phyloP scores from a whole-genome alignment of 1,140 invertebrate species.

The fruit fly (Drosophila melanogaster) region DNA sequence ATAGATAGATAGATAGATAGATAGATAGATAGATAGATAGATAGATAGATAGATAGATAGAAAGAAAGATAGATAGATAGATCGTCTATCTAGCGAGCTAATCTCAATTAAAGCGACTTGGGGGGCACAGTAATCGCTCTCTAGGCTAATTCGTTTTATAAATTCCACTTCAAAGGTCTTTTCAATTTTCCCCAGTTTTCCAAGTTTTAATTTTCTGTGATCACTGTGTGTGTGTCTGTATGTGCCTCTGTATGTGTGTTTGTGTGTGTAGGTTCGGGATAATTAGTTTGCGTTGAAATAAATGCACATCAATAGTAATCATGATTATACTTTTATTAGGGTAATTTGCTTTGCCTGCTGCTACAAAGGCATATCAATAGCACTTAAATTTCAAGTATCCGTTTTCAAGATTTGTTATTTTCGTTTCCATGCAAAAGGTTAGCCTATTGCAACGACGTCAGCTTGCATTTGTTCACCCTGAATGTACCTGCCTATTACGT shows the following conservation, averaged over 20 bases:
- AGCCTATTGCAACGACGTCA: background rate
- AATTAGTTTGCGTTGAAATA: too few relatives aligned
- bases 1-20: too few relatives aligned
- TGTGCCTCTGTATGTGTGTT: too few relatives aligned
- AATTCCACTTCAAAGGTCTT: conserved; percentile 5
- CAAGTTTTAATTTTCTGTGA: too few relatives aligned
- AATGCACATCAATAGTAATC: background rate
- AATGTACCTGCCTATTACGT: background rate
- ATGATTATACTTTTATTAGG: conserved; percentile 1
- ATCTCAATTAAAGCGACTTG: conserved; percentile 22
- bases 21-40: too few relatives aligned
- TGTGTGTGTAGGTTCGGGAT: too few relatives aligned
- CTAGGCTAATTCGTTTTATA: conserved; percentile 13
- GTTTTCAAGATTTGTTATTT: background rate
- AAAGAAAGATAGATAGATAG: background rate
- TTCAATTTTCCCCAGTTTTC: background rate
- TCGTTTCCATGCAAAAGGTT: background rate
- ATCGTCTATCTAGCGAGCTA: background rate
- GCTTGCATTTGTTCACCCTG: background rate
- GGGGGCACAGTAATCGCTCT: conserved; percentile 1
- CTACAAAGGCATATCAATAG: background rate
- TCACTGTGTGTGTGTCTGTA: too few relatives aligned
- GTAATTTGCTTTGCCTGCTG: background rate
- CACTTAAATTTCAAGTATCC: background rate
- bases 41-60: too few relatives aligned